These are phyloP conservation scores for Poecile montanus DNA, from an alignment of 2,797 vertebrate genomes.

Conservation along the genomic window DNA sequence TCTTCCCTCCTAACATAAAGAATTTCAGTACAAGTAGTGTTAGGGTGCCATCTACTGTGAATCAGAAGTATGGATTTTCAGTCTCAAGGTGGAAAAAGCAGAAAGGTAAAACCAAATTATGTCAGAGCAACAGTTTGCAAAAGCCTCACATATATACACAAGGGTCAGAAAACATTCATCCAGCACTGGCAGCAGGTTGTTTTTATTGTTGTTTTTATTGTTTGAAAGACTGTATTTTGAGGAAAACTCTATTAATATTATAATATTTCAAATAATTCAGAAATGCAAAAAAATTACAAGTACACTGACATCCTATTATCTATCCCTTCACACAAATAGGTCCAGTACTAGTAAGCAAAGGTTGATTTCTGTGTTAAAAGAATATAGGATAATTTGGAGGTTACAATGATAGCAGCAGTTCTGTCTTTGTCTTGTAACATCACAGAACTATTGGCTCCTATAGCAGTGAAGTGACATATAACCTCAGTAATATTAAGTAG, in stretches of 20 bases:
- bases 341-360: not conserved
- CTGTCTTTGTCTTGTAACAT: not conserved
- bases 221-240: not conserved
- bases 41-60: slow-evolving; percentile 43
- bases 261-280: not conserved
- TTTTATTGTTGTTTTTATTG: not conserved
- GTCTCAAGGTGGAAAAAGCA: not conserved
- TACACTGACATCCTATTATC: not conserved
- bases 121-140: not conserved
- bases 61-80: not conserved
- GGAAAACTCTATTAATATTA: not conserved
- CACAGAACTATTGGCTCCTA: not conserved
- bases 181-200: not conserved
- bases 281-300: not conserved
- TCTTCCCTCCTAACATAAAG: not conserved
- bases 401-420: not conserved
- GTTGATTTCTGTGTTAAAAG: not conserved
- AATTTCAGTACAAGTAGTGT: not conserved
- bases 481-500: not conserved
- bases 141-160: not conserved
- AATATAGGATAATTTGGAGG: not conserved
- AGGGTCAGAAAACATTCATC: not conserved
- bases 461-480: not conserved
- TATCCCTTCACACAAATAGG: not conserved
- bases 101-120: not conserved